Evolutionary conservation across 2,113 vertebrate species (phyloP).

Genomic region (Phrynosoma platyrhinos): DNA sequence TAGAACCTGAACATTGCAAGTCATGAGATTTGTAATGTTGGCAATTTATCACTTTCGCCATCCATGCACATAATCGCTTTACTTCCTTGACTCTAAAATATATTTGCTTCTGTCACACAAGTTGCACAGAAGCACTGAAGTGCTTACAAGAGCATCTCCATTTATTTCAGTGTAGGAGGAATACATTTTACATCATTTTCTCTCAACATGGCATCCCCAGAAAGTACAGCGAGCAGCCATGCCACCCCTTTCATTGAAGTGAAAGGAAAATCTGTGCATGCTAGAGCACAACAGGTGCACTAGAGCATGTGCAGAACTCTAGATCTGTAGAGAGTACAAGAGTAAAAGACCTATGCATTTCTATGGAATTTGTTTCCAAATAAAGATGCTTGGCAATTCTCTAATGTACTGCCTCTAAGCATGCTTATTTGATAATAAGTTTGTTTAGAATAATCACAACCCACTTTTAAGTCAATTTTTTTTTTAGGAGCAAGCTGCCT

Average conservation of each 20-base stretch:
- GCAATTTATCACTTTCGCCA: slow-evolving; percentile 66
- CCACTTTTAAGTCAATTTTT: background rate
- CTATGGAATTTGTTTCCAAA: slow-evolving; percentile 4
- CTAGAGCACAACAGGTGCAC: background rate
- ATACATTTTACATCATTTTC: background rate
- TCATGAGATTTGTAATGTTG: slow-evolving; percentile 74
- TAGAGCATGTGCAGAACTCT: background rate
- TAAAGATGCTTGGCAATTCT: background rate
- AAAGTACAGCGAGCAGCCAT: background rate
- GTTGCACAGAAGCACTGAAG: background rate
- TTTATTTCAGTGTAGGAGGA: background rate
- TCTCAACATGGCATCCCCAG: background rate
- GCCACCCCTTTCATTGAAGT: background rate
- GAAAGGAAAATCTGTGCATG: slow-evolving; percentile 3
- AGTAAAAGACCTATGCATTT: background rate
- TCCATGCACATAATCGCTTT: slow-evolving; percentile 70
- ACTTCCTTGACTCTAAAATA: background rate
- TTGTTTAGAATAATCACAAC: background rate
- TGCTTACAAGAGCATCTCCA: background rate
- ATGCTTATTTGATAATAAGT: background rate
- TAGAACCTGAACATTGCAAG: slow-evolving; percentile 81
- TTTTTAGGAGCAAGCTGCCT: background rate
- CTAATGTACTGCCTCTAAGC: background rate
- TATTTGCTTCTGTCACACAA: background rate
- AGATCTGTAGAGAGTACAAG: background rate